phyloP scores from a whole-genome alignment of 1,140 invertebrate genomes.

The Euwallacea fornicatus region DNA sequence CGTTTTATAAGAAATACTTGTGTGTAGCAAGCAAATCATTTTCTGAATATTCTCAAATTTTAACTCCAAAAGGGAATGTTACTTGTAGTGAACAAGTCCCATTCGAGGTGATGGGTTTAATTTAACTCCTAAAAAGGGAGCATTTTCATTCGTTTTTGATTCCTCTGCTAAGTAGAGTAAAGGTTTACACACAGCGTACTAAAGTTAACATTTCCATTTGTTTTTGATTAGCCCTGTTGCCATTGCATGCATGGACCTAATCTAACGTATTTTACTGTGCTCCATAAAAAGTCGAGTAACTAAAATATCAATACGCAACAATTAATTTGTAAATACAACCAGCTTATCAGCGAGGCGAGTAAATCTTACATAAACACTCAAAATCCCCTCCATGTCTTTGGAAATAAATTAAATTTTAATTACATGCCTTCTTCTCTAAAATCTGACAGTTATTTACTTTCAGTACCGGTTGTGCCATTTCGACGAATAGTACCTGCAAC shows the following conservation, averaged over 20 bases:
- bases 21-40: too few relatives aligned
- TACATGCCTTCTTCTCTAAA: conserved; percentile 27
- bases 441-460: conserved; percentile 28
- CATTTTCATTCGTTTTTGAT: too few relatives aligned
- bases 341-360: conserved; percentile 15
- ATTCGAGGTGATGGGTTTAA: too few relatives aligned
- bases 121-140: too few relatives aligned
- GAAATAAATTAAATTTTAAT: conserved; percentile 26
- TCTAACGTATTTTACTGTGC: conserved; percentile 19
- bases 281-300: conserved; percentile 9
- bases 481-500: conserved; percentile 7
- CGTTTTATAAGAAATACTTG: too few relatives aligned
- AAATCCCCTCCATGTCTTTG: conserved; percentile 21
- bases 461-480: conserved; percentile 21
- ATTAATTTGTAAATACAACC: conserved; percentile 22
- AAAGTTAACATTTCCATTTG: too few relatives aligned
- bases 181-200: too few relatives aligned
- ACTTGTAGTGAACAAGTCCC: too few relatives aligned
- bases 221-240: too few relatives aligned
- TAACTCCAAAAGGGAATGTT: too few relatives aligned
- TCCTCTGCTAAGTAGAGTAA: too few relatives aligned
- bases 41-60: too few relatives aligned
- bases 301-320: conserved; percentile 5
- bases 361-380: conserved; percentile 32
- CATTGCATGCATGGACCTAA: conserved; percentile 11